Base-by-base conservation (phyloP, 2,113 vertebrate species). In the Macheiramphus alcinus region DNA sequence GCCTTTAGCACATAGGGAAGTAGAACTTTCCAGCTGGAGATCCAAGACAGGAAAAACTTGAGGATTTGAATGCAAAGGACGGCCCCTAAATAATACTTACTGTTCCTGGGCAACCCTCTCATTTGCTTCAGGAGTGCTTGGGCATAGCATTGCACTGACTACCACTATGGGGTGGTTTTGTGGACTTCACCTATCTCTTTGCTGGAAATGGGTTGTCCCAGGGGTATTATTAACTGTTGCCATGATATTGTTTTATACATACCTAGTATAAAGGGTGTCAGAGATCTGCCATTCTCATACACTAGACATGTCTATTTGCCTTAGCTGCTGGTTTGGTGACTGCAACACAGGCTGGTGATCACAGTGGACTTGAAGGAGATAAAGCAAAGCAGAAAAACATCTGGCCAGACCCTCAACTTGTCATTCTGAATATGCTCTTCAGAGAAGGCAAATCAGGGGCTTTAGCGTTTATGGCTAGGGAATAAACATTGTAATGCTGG, bases 271-370 rank as follows among this genome's bases (percentile, higher is more conserved):
- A 40, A 47, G 32, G 23, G 45, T 47, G 73, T 31, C 38, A 4
- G 50, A 16, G 58, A 19, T 42, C 21, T 84, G 87, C 50, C 22
- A 2, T 59, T 62, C 73, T 71, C n/a, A 6, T 9, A 15, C 50
- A 0, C 32, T 27, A 19, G 23, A n/a, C 9, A 0, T 5, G 34
- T 16, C n/a, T 3, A 0, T 59, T 55, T 55, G 26, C 43, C 66
- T 50, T 59, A 16, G 68, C 58, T 43, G 61, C 53, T 75, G n/a
- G 10, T 29, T 36, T 47, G 76, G 80, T 32, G 53, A 32, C 67
- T 56, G 65, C 50, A 47, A 6, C 43, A 6, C 61, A 40, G 52
- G 23, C 79, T 72, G 55, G 16, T 75, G 53, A 31, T 86, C 6
- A 1, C 47, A 22, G 34, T 18, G 66, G 23, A 22, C 38, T 70